phyloP scores from a whole-genome alignment of 2,113 vertebrate species.

The Brachirus orientalis region DNA sequence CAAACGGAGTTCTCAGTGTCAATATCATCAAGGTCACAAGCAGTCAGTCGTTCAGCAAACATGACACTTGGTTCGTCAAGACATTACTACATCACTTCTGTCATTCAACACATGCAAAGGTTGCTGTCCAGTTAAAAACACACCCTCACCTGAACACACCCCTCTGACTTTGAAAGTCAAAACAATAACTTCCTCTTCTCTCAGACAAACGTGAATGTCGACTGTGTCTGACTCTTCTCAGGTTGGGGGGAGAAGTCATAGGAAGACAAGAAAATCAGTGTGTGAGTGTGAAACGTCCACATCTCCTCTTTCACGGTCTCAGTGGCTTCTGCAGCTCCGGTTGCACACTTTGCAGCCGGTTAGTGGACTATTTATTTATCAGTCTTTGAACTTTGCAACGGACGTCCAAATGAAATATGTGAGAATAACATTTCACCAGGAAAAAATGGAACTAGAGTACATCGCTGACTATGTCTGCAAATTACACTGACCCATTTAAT shows the following conservation, averaged over 20 bases:
- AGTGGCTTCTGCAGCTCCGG: not conserved
- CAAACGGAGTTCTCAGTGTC: conserved; percentile 33
- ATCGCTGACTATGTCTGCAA: no score
- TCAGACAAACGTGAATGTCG: conserved; percentile 29
- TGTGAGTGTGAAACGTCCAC: conserved; percentile 40
- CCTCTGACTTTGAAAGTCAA: conserved; percentile 58
- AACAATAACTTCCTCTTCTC: conserved; percentile 20
- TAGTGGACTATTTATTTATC: not conserved
- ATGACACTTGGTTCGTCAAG: not conserved
- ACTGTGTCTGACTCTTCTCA: conserved; percentile 37
- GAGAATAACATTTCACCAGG: not conserved
- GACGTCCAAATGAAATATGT: not conserved
- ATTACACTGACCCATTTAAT: no score
- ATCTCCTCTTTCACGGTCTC: conserved; percentile 11
- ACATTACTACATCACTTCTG: not conserved
- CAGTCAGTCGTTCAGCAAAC: not conserved
- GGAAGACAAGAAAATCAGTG: conserved; percentile 54
- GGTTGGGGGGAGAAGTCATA: conserved; percentile 49
- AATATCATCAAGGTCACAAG: conserved; percentile 35
- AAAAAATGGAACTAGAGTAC: not conserved
- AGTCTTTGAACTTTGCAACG: not conserved
- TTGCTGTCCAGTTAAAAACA: conserved; percentile 10
- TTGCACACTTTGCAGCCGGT: conserved; percentile 8
- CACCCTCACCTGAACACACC: conserved; percentile 20
- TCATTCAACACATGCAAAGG: conserved; percentile 18